A percentile compares a stretch with the other conserved stretches of the same genome.
phyloP scores from a whole-genome alignment of 2,888 invertebrate genomes.

The Chesias legatella region DNA sequence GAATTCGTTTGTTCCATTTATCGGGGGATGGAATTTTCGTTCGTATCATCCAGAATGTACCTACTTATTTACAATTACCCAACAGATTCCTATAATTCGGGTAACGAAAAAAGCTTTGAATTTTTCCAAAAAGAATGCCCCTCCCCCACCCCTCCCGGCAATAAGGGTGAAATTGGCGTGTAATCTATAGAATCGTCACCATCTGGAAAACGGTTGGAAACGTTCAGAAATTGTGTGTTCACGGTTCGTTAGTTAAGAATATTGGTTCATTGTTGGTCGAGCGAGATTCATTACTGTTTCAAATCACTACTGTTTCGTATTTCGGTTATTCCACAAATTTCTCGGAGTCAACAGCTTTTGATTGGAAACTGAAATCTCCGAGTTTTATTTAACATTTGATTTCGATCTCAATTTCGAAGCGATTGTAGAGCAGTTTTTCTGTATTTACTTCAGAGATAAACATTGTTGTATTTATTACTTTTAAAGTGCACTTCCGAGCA shows the following conservation, averaged over 20 bases:
- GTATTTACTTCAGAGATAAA: no score
- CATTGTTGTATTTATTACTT: no score
- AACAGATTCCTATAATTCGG: constrained; percentile 27
- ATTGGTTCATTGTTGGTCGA: constrained; percentile 57
- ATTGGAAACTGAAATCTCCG: no score
- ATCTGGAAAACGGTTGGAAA: constrained; percentile 55
- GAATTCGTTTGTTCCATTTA: no score
- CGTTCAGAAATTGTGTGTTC: constrained; percentile 54
- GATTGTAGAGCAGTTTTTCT: no score
- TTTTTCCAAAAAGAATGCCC: constrained; percentile 41
- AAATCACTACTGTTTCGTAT: constrained; percentile 23
- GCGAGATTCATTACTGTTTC: constrained; percentile 47
- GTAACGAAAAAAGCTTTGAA: constrained; percentile 26
- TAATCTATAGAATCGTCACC: constrained; percentile 61
- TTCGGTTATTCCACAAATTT: constrained; percentile 6
- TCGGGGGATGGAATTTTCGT: no score
- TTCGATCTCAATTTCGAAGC: no score
- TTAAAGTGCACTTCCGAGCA: no score
- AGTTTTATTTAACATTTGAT: no score
- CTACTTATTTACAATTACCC: constrained; percentile 17
- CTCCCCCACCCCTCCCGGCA: constrained; percentile 38
- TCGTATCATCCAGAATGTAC: constrained; percentile 4
- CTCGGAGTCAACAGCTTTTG: constrained; percentile 2
- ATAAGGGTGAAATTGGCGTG: constrained; percentile 60
- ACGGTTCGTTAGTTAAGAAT: constrained; percentile 61